These are phyloP conservation scores for Amiota mariae DNA, from an alignment of 2,888 invertebrate species.

Conservation along the genomic window DNA sequence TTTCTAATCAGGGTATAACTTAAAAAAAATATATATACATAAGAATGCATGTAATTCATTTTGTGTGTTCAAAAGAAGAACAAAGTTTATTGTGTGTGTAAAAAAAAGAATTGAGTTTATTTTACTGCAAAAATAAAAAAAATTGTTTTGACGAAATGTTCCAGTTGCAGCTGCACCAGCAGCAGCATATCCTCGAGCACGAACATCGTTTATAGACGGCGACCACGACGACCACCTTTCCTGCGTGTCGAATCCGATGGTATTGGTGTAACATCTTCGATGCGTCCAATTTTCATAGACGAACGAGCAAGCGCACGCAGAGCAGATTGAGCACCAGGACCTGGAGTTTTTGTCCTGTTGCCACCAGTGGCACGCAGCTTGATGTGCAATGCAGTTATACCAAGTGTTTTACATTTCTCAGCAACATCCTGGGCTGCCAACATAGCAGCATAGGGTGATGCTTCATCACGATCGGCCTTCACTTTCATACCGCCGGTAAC, in stretches of 20 bases:
- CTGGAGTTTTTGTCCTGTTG: conserved; percentile 98
- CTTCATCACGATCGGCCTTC: conserved; percentile 99
- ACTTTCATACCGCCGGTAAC: conserved; percentile 99
- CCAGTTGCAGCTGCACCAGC: too few species aligned
- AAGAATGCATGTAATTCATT: too few species aligned
- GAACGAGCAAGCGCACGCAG: conserved; percentile 98
- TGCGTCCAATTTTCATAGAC: conserved; percentile 99
- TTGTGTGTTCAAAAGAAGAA: too few species aligned
- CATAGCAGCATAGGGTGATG: conserved; percentile 99
- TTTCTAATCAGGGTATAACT: too few species aligned
- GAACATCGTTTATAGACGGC: conserved; percentile 86
- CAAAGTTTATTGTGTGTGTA: too few species aligned
- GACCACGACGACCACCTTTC: conserved; percentile 99
- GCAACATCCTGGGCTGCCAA: conserved; percentile 99
- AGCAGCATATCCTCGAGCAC: too few species aligned
- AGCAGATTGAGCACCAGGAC: conserved; percentile 98
- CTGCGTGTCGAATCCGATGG: conserved; percentile 99
- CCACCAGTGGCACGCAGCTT: conserved; percentile 99
- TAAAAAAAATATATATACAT: too few species aligned
- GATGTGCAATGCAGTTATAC: conserved; percentile 98
- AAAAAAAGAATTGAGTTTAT: too few species aligned
- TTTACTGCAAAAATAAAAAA: too few species aligned
- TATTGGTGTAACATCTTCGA: conserved; percentile 99
- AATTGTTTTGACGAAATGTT: too few species aligned
- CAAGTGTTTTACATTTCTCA: conserved; percentile 96